A percentile compares a stretch with the other conserved stretches of the same genome.
Conservation (phyloP, 2,888 invertebrate genomes). For the Parnassius apollo region DNA sequence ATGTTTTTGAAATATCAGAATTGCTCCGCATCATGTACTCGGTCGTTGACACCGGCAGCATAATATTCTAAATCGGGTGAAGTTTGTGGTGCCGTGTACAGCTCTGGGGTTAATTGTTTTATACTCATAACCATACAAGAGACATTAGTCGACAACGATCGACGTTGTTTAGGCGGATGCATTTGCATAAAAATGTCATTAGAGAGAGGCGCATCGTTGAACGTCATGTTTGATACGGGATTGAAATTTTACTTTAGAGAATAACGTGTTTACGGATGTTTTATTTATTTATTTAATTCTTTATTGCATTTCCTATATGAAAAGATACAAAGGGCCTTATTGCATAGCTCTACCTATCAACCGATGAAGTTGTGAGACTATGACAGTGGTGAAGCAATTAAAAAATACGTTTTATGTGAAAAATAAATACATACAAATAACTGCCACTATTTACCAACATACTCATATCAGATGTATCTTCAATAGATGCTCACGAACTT, state of each 20-base stretch:
- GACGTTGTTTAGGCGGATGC: slow-evolving; percentile 21
- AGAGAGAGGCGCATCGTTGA: background rate
- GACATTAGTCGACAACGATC: slow-evolving; percentile 15
- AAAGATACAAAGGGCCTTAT: no score
- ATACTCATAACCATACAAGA: slow-evolving; percentile 15
- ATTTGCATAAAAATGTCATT: slow-evolving; percentile 24
- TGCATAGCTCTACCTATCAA: no score
- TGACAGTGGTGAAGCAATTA: no score
- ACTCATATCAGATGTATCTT: no score
- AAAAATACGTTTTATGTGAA: no score
- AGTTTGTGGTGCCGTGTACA: slow-evolving; percentile 30
- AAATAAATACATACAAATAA: no score
- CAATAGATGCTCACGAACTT: no score
- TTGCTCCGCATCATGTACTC: slow-evolving; percentile 47
- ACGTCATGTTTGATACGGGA: background rate
- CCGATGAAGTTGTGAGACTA: no score
- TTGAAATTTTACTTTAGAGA: background rate
- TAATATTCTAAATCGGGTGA: slow-evolving; percentile 48
- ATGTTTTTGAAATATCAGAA: slow-evolving; percentile 61
- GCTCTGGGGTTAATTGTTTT: slow-evolving; percentile 16
- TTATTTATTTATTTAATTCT: no score
- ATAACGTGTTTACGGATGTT: background rate
- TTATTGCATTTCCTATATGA: no score
- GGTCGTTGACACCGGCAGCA: slow-evolving; percentile 52
- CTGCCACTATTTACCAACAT: no score